A percentile compares a stretch with the other conserved stretches of the same genome.
phyloP scores from a whole-genome alignment of 2,888 invertebrate genomes.

The Ochropacha duplaris region DNA sequence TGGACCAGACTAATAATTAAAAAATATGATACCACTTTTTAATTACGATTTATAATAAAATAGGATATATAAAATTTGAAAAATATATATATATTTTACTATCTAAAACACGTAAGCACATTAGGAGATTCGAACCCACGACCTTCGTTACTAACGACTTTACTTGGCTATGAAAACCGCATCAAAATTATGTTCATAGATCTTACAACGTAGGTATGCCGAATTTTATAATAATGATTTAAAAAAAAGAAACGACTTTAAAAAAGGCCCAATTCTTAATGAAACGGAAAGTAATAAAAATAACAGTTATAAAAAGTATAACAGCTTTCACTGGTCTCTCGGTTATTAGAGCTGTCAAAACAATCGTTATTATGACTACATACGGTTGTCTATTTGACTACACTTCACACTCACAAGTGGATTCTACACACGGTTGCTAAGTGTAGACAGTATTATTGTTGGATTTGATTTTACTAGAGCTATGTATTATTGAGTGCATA shows the following conservation, averaged over 20 bases:
- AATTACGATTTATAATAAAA: no score
- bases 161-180: no score
- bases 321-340: background rate
- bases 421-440: background rate
- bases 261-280: background rate
- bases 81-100: no score
- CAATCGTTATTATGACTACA: background rate
- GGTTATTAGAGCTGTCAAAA: background rate
- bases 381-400: background rate
- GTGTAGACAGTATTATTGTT: background rate
- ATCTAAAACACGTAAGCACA: no score
- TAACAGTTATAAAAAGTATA: background rate
- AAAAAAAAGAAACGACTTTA: background rate
- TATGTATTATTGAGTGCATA: background rate
- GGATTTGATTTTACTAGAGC: background rate
- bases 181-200: no score
- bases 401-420: background rate
- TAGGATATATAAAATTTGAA: no score
- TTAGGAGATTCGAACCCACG: no score
- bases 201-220: no score
- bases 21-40: no score
- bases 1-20: no score
- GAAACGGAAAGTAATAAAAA: background rate
- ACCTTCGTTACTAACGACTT: no score
- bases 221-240: no score